phyloP scores from a whole-genome alignment of 2,113 vertebrate genomes.

The Neolamprologus ventralis region DNA sequence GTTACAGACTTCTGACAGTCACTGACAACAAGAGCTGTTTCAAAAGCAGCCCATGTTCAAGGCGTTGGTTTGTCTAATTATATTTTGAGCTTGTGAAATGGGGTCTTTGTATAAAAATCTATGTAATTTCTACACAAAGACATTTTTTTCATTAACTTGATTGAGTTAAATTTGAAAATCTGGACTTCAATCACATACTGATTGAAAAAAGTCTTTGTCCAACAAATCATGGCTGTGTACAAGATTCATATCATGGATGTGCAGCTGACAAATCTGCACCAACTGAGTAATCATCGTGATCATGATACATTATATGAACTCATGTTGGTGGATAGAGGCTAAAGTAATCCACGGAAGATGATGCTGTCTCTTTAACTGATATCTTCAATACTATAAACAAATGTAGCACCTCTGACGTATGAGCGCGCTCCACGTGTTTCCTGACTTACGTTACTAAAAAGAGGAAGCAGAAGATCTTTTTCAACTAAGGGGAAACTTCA shows the following conservation, averaged over 20 bases:
- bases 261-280: neutral
- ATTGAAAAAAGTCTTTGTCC: neutral
- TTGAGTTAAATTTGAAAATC: neutral
- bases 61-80: neutral
- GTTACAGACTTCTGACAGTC: neutral
- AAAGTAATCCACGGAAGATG: neutral
- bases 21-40: neutral
- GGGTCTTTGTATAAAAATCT: neutral
- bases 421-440: neutral
- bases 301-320: neutral
- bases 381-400: neutral
- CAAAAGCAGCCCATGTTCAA: neutral
- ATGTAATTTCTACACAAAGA: neutral
- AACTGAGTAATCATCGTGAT: neutral
- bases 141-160: neutral
- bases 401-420: neutral
- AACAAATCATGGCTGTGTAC: neutral
- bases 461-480: neutral
- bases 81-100: neutral
- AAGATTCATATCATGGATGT: neutral
- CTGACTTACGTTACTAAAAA: neutral
- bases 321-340: neutral
- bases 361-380: neutral
- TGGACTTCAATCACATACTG: neutral
- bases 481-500: neutral